Evolutionary conservation across 2,888 invertebrate species (phyloP).

Genomic region (Plusia festucae): DNA sequence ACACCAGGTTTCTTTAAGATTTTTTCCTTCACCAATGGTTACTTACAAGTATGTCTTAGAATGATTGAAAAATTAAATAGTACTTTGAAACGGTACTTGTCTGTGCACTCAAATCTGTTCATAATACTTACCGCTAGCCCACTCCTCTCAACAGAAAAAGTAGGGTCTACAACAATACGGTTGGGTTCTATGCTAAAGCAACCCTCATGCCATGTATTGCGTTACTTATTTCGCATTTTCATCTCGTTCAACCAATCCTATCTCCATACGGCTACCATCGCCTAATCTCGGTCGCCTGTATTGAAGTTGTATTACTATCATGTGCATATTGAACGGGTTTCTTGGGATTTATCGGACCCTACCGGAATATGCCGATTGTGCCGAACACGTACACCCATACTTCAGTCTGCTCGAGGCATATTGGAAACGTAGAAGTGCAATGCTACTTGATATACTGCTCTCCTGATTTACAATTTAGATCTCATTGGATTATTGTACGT

Average conservation of each 20-base stretch:
- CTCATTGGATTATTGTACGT: background rate
- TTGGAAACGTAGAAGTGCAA: conserved; percentile 29
- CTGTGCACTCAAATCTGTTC: too few species aligned
- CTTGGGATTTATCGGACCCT: conserved; percentile 48
- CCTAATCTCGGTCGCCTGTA: conserved; percentile 52
- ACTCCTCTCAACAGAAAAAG: conserved; percentile 19
- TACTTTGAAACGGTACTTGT: too few species aligned
- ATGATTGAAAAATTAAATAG: too few species aligned
- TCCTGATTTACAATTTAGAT: conserved; percentile 5
- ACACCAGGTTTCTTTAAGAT: too few species aligned
- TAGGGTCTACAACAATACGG: conserved; percentile 25
- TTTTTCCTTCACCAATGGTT: too few species aligned
- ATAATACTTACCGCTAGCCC: too few species aligned
- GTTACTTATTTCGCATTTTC: conserved; percentile 43
- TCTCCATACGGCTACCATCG: conserved; percentile 41
- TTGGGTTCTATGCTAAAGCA: conserved; percentile 33
- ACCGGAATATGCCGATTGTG: conserved; percentile 32
- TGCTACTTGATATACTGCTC: conserved; percentile 7
- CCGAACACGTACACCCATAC: conserved; percentile 44
- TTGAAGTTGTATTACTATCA: conserved; percentile 46
- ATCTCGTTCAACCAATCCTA: conserved; percentile 38
- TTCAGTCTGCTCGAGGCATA: conserved; percentile 42
- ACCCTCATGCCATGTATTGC: conserved; percentile 23
- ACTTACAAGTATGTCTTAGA: too few species aligned
- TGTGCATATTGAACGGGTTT: conserved; percentile 55